Evolutionary conservation across 2,888 invertebrate species (phyloP).

Genomic region (Ctena decussata): DNA sequence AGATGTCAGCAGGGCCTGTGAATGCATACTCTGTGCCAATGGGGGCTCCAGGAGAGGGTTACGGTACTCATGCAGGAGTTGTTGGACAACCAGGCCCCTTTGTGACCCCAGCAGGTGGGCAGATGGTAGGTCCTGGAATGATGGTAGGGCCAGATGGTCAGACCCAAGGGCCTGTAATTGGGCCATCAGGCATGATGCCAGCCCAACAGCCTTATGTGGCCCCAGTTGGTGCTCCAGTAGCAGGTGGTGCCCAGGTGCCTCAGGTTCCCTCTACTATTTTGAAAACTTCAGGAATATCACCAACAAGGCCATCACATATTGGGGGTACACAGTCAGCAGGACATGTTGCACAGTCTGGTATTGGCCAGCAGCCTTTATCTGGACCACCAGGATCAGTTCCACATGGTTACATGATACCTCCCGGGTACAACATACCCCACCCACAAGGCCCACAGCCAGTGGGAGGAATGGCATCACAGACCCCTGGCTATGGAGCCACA

Average conservation of each 20-base stretch:
- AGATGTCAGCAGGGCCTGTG: constrained; percentile 56
- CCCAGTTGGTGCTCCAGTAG: background rate
- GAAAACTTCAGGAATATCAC: constrained; percentile 36
- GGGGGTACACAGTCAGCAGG: background rate
- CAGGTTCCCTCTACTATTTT: constrained; percentile 34
- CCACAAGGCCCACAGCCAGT: constrained; percentile 26
- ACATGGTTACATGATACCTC: constrained; percentile 53
- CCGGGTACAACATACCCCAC: constrained; percentile 51
- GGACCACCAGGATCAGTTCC: constrained; percentile 34
- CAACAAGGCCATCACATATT: background rate
- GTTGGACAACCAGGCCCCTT: background rate
- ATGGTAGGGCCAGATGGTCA: constrained; percentile 1
- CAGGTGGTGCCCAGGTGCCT: constrained; percentile 5
- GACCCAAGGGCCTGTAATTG: background rate
- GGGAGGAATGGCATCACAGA: background rate
- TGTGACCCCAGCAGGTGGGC: constrained; percentile 16
- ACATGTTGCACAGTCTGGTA: constrained; percentile 5
- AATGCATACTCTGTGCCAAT: constrained; percentile 53
- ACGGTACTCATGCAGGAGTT: background rate
- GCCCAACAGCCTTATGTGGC: background rate
- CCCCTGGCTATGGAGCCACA: constrained; percentile 31
- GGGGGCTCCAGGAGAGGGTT: background rate
- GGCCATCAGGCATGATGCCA: background rate
- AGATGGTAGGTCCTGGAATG: constrained; percentile 34
- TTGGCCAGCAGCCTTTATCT: background rate